Conservation (phyloP, 2,797 vertebrate species). For the Petrocephalus schoutedeni region DNA sequence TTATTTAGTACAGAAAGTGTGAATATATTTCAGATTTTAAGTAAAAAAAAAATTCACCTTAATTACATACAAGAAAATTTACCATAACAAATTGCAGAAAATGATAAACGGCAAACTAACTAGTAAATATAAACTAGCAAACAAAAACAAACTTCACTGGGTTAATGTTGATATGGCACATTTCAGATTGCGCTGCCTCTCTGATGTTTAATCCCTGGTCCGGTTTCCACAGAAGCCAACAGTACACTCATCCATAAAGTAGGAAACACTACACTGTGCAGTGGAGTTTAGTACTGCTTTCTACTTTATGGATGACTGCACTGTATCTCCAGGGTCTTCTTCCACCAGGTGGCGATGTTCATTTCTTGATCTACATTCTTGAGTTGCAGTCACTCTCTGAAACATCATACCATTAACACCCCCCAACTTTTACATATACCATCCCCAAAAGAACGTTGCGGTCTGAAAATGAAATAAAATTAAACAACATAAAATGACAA, state of each 20-base stretch:
- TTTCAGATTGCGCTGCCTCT: background rate
- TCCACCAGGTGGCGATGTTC: conserved; percentile 35
- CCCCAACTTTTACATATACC: background rate
- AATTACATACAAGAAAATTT: background rate
- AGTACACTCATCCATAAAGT: conserved; percentile 99
- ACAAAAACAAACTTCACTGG: background rate
- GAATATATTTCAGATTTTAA: background rate
- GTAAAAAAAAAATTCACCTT: background rate
- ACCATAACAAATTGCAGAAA: background rate
- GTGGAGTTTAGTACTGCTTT: conserved; percentile 97
- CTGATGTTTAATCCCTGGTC: conserved; percentile 30
- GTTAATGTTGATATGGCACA: background rate
- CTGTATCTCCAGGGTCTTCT: conserved; percentile 72
- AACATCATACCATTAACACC: background rate
- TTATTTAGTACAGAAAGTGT: background rate
- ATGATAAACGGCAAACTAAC: background rate
- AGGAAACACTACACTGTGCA: conserved; percentile 99
- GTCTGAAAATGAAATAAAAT: background rate
- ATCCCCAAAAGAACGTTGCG: background rate
- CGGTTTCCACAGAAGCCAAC: conserved; percentile 78
- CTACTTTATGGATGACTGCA: conserved; percentile 99
- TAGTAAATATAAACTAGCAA: background rate
- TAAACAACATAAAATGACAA: background rate
- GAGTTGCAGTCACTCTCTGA: background rate
- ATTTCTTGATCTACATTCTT: background rate